A percentile compares a stretch with the other conserved stretches of the same genome.
These are phyloP conservation scores for Nyleta sp. DNA, from an alignment of 2,888 invertebrate species.

Conservation along the genomic window DNA sequence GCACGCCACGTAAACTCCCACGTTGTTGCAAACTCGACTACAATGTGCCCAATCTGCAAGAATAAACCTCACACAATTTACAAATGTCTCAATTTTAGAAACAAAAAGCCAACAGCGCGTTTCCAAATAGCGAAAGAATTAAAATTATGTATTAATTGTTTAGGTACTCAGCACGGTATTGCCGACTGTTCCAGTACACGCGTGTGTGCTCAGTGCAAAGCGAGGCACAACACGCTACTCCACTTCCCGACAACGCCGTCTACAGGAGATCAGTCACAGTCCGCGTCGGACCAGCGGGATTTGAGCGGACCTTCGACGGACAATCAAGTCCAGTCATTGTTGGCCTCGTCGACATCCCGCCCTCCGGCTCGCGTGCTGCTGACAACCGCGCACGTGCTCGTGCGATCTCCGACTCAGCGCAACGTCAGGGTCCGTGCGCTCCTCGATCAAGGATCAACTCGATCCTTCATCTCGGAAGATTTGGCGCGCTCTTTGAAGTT, in stretches of 20 bases:
- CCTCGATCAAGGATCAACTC: background rate
- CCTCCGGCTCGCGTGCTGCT: background rate
- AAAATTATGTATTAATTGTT: no score
- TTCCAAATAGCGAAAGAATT: no score
- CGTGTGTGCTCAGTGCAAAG: background rate
- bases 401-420: background rate
- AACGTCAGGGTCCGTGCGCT: background rate
- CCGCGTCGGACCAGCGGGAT: background rate
- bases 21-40: background rate
- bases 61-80: conserved; percentile 7
- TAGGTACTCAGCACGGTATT: background rate
- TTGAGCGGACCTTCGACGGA: background rate
- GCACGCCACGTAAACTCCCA: no score
- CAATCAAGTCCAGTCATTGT: background rate
- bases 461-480: background rate
- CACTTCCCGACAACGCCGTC: background rate
- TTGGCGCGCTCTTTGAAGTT: background rate
- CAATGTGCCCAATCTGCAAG: conserved; percentile 22
- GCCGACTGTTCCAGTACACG: background rate
- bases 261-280: background rate
- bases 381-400: background rate
- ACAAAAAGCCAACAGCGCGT: no score
- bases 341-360: background rate
- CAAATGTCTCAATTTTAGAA: conserved; percentile 12
- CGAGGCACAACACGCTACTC: background rate